These are phyloP conservation scores for Plebejus melissa DNA, from an alignment of 2,888 invertebrate genomes.

Conservation along the genomic window DNA sequence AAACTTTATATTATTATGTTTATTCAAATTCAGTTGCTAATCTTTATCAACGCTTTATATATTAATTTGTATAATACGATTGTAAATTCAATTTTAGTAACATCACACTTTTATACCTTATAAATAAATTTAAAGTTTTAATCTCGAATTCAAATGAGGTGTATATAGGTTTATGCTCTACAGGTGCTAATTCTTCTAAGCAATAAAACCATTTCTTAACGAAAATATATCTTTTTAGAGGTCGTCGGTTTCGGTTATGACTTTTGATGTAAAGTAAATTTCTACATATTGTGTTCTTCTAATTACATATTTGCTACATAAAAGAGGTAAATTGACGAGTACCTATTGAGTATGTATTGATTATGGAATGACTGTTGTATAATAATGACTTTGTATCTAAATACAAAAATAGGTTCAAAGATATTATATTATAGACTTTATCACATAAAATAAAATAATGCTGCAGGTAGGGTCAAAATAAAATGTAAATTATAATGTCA, in stretches of 20 bases:
- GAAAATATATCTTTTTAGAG: slow-evolving; percentile 12
- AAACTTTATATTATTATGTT: background rate
- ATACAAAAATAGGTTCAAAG: no score
- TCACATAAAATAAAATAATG: no score
- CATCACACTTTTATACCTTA: background rate
- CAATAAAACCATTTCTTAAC: slow-evolving; percentile 15
- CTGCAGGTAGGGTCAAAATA: no score
- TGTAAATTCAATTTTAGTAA: slow-evolving; percentile 29
- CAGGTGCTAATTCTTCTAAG: slow-evolving; percentile 13
- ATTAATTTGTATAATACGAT: slow-evolving; percentile 43
- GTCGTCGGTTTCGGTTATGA: background rate
- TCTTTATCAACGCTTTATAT: slow-evolving; percentile 5
- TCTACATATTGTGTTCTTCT: no score
- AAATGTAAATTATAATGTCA: no score
- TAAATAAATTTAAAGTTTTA: slow-evolving; percentile 15
- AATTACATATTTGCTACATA: no score
- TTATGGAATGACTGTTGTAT: background rate
- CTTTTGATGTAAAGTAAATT: background rate
- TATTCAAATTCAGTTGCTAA: slow-evolving; percentile 4
- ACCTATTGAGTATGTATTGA: background rate
- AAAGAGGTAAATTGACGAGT: no score
- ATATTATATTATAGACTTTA: no score
- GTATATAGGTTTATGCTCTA: slow-evolving; percentile 21
- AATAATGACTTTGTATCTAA: no score
- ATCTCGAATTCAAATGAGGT: slow-evolving; percentile 22